Base-by-base conservation (phyloP, 2,113 vertebrate genomes). In the Coptodon rendalli region DNA sequence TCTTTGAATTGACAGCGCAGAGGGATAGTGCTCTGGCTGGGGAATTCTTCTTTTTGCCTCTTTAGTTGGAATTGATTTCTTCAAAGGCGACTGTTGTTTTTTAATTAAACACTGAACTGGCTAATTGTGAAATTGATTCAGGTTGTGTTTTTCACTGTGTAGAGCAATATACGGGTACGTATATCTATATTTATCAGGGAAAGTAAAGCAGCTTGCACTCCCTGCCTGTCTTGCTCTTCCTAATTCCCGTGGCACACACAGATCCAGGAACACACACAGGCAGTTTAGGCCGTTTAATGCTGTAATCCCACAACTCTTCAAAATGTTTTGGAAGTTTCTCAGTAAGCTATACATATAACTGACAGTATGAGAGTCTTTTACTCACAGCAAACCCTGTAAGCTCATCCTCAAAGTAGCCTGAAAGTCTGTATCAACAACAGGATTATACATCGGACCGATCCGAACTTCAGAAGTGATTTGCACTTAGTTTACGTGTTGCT, bases 41-140 rank as follows among this genome's bases (percentile, higher is more conserved):
- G 94, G 92, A 92, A 90, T 93, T 93, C 83, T 66, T 24, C 45
- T 73, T 80, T 54, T 54, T 86, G 78, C 88, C 93, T 94, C 94
- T 94, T 93, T 92, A 95, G 91, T 86, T 92, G 85, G 78, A 92
- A 96, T 96, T 93, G 94, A 96, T 96, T 94, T 94, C 92, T 94
- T 95, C 93, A 95, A 95, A 96, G 93, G 90, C 84, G 54, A 91
- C 94, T 89, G 94, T 95, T 95, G 89, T 93, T 95, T 95, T 96
- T 95, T 95, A 96, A 96, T 96, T 95, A 95, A 95, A 95, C 92
- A 93, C 84, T 93, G 93, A 96, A 94, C 90, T 92, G 86, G 93
- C 93, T 96, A 96, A 96, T 96, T 95, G 96, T 94, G 89, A 93
- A 94, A 96, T 95, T 96, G 96, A 96, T 94, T 92, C 81, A 85